Base-by-base conservation (phyloP, 2,888 invertebrate genomes). In the Petrophora chlorosata region DNA sequence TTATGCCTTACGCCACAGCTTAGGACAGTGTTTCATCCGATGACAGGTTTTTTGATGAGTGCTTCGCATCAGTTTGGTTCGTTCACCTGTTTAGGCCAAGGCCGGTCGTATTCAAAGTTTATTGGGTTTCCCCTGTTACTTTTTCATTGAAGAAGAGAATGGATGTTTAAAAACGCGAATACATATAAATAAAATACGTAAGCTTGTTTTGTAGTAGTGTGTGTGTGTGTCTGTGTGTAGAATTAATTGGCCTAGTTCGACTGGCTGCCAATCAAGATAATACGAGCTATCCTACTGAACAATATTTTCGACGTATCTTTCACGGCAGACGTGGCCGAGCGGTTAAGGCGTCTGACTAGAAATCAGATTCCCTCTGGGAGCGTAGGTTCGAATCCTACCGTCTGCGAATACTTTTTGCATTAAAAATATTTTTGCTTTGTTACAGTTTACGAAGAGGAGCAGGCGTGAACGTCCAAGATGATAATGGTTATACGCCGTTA, bases 381-480 rank as follows among this genome's bases (percentile, higher is more conserved):
- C 95, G 94, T 94, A 95, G 95, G 95, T 95, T 95, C 95, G 94
- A 94, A 94, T 95, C 94, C 94, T 95, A 94, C 94, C 94, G 94
- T 93, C 94, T 94, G 94, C 94, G 94, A 73, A 77, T 3, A 33
- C 48, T 49, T 69, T 75, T 73, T 67, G 63, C 12, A 15, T 51
- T 52, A 5, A 47, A 1, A n/a, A 8, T 36, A 19, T 30, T 56
- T 63, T 67, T 58, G 55, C 51, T 66, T 81, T 83, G 73, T 85
- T 83, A n/a, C 90, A 97, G 97, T 87, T 92, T 97, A 78, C 92
- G 97, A 54, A 92, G 97, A 75, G 95, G 96, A 48, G 96, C 97
- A 38, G 97, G 97, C 61, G 96, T 97, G 45, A 98, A 98, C 85
- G 96, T 97, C 40, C 96, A 97, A 90, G 98, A 98, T 80, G 94